Evolutionary conservation across 2,888 invertebrate genomes (phyloP), one percentile per base, ranked within the genome.

Genomic region (Acanthacorydalis orientalis): DNA sequence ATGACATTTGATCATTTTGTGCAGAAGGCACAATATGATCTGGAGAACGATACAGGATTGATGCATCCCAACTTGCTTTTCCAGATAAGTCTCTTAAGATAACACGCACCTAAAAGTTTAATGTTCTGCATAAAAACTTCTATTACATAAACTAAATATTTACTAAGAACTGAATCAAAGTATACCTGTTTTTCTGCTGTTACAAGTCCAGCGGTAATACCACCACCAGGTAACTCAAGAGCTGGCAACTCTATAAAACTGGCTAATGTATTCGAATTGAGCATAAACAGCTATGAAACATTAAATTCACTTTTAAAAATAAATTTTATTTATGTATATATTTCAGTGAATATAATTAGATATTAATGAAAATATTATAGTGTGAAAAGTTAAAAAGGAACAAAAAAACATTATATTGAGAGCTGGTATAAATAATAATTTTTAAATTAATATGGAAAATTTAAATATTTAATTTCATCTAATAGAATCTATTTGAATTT

Each of bases 1-100:
- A 43, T 16, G 49, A 38, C n/a, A 45, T 12, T 35, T n/a, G 15
- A 12, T 15, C 35, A 60, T 59, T 1, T 1, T 15, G 23, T 16
- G 23, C 2, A 10, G 11, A 42, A 37, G 37, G 45, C 12, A 35
- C 32, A 15, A 40, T 16, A 42, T 47, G 47, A 43, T 73, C 69
- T 1, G 86, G 84, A 57, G 83, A 81, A 60, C 83, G 80, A 65
- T 89, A 89, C 1, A 96, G 70, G 50, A 92, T 85, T 1, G 91
- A 87, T 37, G 89, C 89, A 67, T 96, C 95, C 95, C 96, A 96
- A 57, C 90, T 89, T 44, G 89, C 87, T 68, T 95, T 96, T 44
- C 96, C 95, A 32, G 88, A 84, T 48, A 93, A 73, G 68, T 95
- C 93, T 8, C 96, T 75, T 50, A 95, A 68, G 11, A 96, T 68